These are phyloP conservation scores for Cavia porcellus DNA, from an alignment of 2,113 vertebrate species.

Conservation along the genomic window DNA sequence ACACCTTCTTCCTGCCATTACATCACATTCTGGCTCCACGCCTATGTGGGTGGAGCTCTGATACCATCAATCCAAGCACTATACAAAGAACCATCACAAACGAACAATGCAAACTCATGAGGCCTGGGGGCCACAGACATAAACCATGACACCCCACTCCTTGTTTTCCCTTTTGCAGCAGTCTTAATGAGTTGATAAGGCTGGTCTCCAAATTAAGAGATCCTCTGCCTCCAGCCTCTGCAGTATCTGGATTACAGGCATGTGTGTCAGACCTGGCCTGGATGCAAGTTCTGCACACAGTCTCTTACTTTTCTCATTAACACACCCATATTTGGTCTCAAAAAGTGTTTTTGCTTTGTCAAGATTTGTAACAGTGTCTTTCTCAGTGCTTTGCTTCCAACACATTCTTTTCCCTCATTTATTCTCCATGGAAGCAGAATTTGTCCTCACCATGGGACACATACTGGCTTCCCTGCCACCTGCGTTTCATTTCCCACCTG, in stretches of 20 bases:
- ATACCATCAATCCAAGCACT: no score
- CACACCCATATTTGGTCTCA: background rate
- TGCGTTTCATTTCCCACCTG: background rate
- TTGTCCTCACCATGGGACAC: background rate
- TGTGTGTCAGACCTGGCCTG: background rate
- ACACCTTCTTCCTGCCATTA: no score
- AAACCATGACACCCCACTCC: no score
- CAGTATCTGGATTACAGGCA: background rate
- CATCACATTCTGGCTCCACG: no score
- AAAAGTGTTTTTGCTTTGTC: background rate
- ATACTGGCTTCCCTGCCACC: background rate
- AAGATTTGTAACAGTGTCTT: background rate
- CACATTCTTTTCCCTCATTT: background rate
- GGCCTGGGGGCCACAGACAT: no score
- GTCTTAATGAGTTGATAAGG: background rate
- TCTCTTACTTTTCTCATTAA: background rate
- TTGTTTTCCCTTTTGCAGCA: background rate
- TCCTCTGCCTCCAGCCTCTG: background rate
- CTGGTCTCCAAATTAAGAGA: background rate
- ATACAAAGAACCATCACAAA: no score
- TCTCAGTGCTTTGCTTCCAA: background rate
- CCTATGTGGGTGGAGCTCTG: no score
- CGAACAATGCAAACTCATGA: no score
- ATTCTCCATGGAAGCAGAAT: background rate
- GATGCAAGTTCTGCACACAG: background rate